phyloP scores from a whole-genome alignment of 2,113 vertebrate genomes.

The Sylvietta virens region DNA sequence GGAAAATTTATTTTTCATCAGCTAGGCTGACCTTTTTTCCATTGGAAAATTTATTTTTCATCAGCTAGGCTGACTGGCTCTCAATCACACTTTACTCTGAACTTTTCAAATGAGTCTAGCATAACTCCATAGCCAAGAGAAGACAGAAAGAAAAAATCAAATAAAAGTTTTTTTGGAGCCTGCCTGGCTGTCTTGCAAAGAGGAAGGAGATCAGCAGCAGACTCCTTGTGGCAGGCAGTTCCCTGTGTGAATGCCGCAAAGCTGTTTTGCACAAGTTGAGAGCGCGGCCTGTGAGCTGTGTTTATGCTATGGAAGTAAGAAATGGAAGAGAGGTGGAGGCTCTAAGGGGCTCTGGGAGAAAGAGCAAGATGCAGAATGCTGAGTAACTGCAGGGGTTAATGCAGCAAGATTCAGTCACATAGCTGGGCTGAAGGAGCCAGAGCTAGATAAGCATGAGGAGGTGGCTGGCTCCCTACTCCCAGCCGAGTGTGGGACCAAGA shows the following conservation, averaged over 20 bases:
- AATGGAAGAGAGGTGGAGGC: neutral
- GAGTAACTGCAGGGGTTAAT: neutral
- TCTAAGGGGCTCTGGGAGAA: neutral
- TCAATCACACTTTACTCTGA: neutral
- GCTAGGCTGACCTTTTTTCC: neutral
- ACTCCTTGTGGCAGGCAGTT: neutral
- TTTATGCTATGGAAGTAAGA: accelerated
- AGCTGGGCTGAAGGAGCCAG: neutral
- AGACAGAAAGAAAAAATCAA: neutral
- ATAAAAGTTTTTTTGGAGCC: neutral
- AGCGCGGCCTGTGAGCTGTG: neutral
- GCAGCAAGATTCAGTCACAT: neutral
- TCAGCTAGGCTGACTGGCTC: neutral
- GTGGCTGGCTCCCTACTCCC: neutral
- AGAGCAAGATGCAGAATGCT: neutral
- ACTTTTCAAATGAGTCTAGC: neutral
- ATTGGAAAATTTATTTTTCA: neutral
- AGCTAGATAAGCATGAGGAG: neutral
- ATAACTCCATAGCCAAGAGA: neutral
- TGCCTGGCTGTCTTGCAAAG: neutral
- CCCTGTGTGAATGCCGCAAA: accelerated
- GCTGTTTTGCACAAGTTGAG: neutral
- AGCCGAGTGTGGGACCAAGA: accelerated
- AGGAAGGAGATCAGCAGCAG: neutral
- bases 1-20: neutral